Conservation (phyloP, 2,888 invertebrate species). For the Saturnia pavonia region DNA sequence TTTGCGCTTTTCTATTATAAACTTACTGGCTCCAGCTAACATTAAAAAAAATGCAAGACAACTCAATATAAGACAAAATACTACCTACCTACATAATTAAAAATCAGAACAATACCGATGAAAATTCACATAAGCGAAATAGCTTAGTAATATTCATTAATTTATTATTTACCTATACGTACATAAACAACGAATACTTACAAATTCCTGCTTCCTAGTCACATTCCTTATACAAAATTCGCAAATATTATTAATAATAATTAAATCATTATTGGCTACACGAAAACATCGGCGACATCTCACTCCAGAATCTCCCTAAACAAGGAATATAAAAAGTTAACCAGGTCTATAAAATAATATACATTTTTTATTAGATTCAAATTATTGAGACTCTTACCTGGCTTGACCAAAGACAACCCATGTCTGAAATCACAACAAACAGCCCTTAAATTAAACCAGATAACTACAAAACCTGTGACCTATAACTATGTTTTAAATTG, state of each 20-base stretch:
- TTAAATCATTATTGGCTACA: conserved; percentile 32
- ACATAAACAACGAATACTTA: neutral
- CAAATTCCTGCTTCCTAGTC: neutral
- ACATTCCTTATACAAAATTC: conserved; percentile 14
- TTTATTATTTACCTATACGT: neutral
- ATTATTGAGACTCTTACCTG: conserved; percentile 33
- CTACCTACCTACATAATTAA: too few relatives aligned
- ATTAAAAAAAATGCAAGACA: too few relatives aligned
- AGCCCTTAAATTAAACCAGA: neutral
- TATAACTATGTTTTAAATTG: neutral
- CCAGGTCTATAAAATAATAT: neutral
- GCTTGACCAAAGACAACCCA: conserved; percentile 42
- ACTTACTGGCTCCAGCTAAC: too few relatives aligned
- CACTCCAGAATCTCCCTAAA: conserved; percentile 18
- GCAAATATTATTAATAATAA: conserved; percentile 25
- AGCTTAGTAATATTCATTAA: neutral
- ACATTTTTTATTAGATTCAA: neutral
- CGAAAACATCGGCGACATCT: conserved; percentile 29
- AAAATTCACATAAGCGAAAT: neutral
- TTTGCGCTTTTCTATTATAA: too few relatives aligned
- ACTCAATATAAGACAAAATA: too few relatives aligned
- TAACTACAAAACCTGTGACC: neutral
- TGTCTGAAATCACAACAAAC: conserved; percentile 17
- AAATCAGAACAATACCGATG: neutral
- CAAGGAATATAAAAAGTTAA: conserved; percentile 3